Conservation (phyloP, 2,797 vertebrate genomes). For the Halcyon smyrnensis region DNA sequence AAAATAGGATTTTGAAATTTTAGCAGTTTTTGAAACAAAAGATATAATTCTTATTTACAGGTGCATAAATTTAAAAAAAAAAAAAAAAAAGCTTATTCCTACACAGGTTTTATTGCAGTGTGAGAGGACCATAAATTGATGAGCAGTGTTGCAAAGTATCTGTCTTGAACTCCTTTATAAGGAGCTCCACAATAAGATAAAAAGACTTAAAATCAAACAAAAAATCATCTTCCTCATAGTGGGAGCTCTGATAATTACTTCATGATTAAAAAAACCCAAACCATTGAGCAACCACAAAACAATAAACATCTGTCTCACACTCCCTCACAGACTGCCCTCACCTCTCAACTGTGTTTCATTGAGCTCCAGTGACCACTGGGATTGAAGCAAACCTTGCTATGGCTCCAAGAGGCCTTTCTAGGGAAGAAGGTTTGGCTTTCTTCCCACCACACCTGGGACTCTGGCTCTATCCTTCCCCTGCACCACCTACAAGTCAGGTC, state of each 20-base stretch:
- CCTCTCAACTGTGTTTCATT: rapidly evolving
- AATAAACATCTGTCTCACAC: neutral
- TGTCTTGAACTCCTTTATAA: neutral
- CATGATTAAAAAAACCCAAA: neutral
- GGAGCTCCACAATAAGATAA: neutral
- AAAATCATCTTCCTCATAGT: neutral
- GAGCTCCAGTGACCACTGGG: neutral
- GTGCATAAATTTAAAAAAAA: neutral
- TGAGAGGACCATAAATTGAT: neutral
- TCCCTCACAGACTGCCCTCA: neutral
- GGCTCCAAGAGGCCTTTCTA: neutral
- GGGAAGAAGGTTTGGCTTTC: neutral
- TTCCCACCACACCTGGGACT: neutral
- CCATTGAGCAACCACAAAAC: neutral
- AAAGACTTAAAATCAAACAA: neutral
- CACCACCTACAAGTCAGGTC: neutral
- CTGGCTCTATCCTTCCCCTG: neutral
- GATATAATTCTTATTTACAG: neutral
- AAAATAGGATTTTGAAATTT: neutral
- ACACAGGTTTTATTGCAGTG: neutral
- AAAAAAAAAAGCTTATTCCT: neutral
- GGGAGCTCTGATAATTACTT: neutral
- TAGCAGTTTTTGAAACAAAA: neutral
- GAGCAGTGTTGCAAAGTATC: neutral
- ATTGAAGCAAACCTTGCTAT: neutral